Evolutionary conservation across 2,113 vertebrate species (phyloP).

Genomic region (Clarias batrachus): DNA sequence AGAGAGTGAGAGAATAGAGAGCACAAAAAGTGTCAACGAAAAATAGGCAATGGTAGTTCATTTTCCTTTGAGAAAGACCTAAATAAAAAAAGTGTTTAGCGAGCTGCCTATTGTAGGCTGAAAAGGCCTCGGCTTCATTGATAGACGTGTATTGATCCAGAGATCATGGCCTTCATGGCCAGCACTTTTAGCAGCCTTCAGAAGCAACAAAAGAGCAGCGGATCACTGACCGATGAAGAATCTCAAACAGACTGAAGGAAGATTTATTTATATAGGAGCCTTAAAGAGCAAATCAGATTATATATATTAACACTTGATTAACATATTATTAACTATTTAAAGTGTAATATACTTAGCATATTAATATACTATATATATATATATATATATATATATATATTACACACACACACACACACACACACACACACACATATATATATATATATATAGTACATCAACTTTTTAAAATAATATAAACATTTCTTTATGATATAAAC

Average conservation of each 20-base stretch:
- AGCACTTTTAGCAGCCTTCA: slow-evolving; percentile 69
- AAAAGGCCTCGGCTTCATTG: slow-evolving; percentile 68
- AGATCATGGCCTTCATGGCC: slow-evolving; percentile 70
- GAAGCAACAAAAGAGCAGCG: slow-evolving; percentile 62
- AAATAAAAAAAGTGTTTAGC: slow-evolving; percentile 71
- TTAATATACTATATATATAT: no score
- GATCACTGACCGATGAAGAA: slow-evolving; percentile 16
- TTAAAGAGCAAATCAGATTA: not conserved
- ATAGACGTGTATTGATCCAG: slow-evolving; percentile 76
- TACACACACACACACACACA: no score
- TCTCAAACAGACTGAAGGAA: slow-evolving; percentile 14
- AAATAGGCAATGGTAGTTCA: slow-evolving; percentile 64
- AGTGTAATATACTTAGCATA: not conserved
- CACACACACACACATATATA: no score
- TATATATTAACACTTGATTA: not conserved
- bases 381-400: no score
- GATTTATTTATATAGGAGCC: slow-evolving; percentile 29
- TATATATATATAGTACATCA: no score
- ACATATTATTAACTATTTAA: not conserved
- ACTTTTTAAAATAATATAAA: no score
- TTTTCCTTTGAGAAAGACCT: slow-evolving; percentile 65
- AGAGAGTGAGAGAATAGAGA: not conserved
- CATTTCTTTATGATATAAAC: not conserved
- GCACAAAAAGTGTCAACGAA: slow-evolving; percentile 25
- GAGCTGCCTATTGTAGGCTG: slow-evolving; percentile 69